Evolutionary conservation across 1,140 invertebrate genomes (phyloP).

Genomic region (Amphibalanus amphitrite): DNA sequence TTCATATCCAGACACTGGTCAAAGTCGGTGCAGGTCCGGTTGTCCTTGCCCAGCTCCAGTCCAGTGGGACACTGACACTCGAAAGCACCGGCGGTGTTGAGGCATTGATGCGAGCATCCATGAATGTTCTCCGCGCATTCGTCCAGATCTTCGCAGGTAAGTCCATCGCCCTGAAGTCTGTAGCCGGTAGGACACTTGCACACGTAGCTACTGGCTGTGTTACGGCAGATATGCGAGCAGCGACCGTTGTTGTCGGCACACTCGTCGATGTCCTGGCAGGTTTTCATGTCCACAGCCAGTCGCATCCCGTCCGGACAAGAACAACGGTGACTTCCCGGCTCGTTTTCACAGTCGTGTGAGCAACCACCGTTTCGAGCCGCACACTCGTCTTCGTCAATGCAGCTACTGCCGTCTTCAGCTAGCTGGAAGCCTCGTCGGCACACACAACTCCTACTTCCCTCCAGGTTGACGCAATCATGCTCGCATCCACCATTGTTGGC

Average conservation of each 20-base stretch:
- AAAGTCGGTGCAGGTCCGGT: conserved; percentile 30
- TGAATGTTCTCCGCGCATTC: conserved; percentile 29
- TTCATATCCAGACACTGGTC: conserved; percentile 38
- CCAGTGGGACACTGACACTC: conserved; percentile 24
- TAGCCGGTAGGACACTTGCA: conserved; percentile 15
- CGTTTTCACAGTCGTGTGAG: conserved; percentile 64
- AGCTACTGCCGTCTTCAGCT: conserved; percentile 14
- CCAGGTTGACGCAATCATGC: conserved; percentile 25
- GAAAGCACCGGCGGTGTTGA: conserved; percentile 25
- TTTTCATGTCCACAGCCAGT: conserved; percentile 27
- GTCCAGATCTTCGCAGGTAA: conserved; percentile 15
- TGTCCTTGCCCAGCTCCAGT: conserved; percentile 47
- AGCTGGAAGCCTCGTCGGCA: conserved; percentile 26
- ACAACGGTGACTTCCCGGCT: conserved; percentile 37
- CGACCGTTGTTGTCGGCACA: conserved; percentile 25
- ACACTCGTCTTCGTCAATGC: conserved; percentile 28
- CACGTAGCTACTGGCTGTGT: conserved; percentile 23
- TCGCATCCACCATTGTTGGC: conserved; percentile 25
- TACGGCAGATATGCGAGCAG: conserved; percentile 38
- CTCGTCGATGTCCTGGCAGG: conserved; percentile 28
- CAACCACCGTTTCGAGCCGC: conserved; percentile 30
- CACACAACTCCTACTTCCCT: conserved; percentile 26
- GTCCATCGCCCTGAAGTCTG: conserved; percentile 14
- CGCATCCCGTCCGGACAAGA: conserved; percentile 26
- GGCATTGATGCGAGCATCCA: conserved; percentile 22